Percentiles rank a stretch among this genome's conserved stretches.
Evolutionary conservation across 2,888 invertebrate species (phyloP).

Genomic region (Patella depressa): DNA sequence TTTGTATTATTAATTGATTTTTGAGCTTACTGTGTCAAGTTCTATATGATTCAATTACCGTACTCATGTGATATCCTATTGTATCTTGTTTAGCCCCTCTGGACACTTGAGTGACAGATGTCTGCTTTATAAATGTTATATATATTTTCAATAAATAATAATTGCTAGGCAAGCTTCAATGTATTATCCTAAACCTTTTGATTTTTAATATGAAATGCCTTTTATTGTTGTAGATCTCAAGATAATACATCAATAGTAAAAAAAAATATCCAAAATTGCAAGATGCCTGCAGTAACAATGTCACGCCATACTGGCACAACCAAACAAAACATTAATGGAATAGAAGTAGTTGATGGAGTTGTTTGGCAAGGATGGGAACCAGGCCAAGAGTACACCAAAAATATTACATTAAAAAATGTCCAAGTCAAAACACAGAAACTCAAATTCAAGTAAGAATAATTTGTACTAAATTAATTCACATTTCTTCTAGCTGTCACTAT

Average conservation of each 20-base stretch:
- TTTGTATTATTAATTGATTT: no score
- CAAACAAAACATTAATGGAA: constrained; percentile 53
- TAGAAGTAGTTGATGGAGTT: constrained; percentile 64
- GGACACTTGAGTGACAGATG: no score
- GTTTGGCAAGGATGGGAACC: constrained; percentile 70
- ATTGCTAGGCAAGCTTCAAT: neutral
- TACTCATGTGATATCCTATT: no score
- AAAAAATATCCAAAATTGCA: neutral
- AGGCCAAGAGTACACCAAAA: constrained; percentile 69
- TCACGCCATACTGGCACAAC: constrained; percentile 15
- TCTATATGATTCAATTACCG: no score
- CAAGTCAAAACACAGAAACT: constrained; percentile 67
- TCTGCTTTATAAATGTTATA: no score
- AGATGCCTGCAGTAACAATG: constrained; percentile 28
- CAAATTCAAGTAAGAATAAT: constrained; percentile 65
- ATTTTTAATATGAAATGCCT: neutral
- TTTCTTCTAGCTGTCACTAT: neutral
- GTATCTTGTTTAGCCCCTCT: no score
- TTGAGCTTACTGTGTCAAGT: no score
- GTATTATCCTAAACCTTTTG: neutral
- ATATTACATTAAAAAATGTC: constrained; percentile 69
- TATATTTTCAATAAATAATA: neutral
- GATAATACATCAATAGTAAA: neutral
- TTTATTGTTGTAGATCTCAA: neutral
- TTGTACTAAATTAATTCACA: neutral